Evolutionary conservation across 2,797 vertebrate genomes (phyloP), one percentile per base, ranked within the genome.

Genomic region (Epinephelus awoara): DNA sequence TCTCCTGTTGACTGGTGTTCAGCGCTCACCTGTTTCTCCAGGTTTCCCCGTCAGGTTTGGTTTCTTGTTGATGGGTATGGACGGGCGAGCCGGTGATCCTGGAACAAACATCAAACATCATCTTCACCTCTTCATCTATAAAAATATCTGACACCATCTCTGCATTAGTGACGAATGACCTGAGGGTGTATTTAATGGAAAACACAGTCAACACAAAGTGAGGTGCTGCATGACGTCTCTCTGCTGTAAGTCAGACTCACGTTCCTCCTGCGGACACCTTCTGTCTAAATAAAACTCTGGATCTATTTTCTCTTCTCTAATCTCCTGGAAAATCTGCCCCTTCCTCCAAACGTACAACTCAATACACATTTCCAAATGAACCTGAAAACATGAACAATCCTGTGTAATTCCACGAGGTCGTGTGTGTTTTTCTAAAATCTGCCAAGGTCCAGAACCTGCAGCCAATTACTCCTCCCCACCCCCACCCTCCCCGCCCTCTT

Each of bases 11-110:
- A 34, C 34, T 34, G 34, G 34, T 8, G 34, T 8, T 34, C 34
- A 21, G 55, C 0, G 72, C 86, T 83, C 38, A 95, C 95, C 94
- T 10, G 75, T 82, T 49, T 83, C 90, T 73, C 79, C 93, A 1
- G 86, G 91, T 51, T 94, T 93, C 17, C 85, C 88, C 51, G 94
- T 92, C 84, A 85, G 47, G 74, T 95, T 95, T 1, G 87, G 69
- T 25, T 90, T 95, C 82, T 92, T 94, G 85, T 90, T 93, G 59
- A 88, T 34, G 0, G 70, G 57, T 3, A 84, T 55, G 4, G 80
- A 62, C 0, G 88, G 83, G 6, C 79, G 88, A 82, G 78, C 80
- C 0, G 90, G 81, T 6, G 92, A 91, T 15, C 93, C 94, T 95
- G 85, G 2, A 73, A 89, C 75, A 70, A 19, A 88, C 51, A 68